Evolutionary conservation across 2,113 vertebrate genomes (phyloP).

Genomic region (Myotis brandtii): DNA sequence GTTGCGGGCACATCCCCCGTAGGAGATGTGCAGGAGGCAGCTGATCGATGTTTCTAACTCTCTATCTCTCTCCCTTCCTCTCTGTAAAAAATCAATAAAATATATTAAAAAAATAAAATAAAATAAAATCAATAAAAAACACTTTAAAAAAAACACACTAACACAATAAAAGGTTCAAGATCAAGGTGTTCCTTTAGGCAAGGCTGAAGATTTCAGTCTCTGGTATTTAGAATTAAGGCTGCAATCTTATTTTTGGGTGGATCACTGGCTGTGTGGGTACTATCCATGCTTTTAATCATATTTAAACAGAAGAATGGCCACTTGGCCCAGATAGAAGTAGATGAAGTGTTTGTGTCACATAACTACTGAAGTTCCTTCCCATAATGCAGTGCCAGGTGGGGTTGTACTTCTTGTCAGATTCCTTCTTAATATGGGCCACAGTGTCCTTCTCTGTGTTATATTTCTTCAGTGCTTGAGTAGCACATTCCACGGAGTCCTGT

Average conservation of each 20-base stretch:
- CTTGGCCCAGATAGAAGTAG: neutral
- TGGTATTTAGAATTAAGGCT: neutral
- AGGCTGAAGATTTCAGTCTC: neutral
- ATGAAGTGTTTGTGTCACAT: neutral
- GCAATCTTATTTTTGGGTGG: neutral
- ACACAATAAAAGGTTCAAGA: neutral
- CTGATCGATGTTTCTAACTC: too few relatives aligned
- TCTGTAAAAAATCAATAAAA: too few relatives aligned
- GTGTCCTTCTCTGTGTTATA: neutral
- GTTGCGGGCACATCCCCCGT: too few relatives aligned
- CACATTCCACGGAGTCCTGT: neutral
- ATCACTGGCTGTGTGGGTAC: neutral
- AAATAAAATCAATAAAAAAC: too few relatives aligned
- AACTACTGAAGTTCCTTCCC: neutral
- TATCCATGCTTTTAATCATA: neutral
- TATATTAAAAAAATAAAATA: too few relatives aligned
- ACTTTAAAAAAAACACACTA: neutral
- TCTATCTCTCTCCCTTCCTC: too few relatives aligned
- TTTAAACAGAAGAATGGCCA: neutral
- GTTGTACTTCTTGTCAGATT: neutral
- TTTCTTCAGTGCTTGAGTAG: neutral
- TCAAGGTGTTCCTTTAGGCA: neutral
- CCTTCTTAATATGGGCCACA: neutral
- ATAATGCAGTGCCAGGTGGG: neutral
- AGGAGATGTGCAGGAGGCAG: too few relatives aligned